These are phyloP conservation scores for Cuniculus paca DNA, from an alignment of 2,797 vertebrate genomes.

Conservation along the genomic window DNA sequence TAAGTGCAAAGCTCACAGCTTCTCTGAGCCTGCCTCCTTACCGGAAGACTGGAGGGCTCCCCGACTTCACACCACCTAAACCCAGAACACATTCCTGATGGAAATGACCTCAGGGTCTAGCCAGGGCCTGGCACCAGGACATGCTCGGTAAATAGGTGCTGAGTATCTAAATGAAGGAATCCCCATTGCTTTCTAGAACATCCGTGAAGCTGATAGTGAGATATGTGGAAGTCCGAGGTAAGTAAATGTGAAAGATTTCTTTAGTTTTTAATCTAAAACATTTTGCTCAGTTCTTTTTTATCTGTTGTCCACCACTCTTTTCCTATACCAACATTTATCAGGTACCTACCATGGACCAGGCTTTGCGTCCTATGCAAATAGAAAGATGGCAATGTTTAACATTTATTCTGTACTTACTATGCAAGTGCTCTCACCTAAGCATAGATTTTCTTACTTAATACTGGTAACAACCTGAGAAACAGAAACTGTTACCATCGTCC, in stretches of 20 bases:
- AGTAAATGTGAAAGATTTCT: neutral
- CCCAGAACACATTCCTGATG: neutral
- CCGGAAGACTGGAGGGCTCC: neutral
- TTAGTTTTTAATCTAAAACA: neutral
- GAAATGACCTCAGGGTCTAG: neutral
- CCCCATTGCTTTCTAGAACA: neutral
- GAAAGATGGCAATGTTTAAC: neutral
- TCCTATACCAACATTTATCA: neutral
- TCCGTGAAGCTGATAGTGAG: neutral
- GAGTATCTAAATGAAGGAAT: constrained; percentile 8
- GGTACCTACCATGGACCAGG: neutral
- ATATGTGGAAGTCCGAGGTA: neutral
- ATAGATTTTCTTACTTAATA: constrained; percentile 11
- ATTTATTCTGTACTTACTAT: neutral
- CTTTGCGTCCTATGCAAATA: neutral
- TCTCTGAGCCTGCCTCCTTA: neutral
- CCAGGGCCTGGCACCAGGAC: neutral
- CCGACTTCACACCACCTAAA: neutral
- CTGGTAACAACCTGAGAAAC: neutral
- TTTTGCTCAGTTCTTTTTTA: neutral
- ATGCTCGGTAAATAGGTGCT: neutral
- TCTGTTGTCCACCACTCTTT: neutral
- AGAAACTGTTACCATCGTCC: neutral
- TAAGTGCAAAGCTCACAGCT: neutral
- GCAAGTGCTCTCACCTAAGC: no score